Conservation (phyloP, 2,113 vertebrate genomes). For the Mesocricetus auratus region DNA sequence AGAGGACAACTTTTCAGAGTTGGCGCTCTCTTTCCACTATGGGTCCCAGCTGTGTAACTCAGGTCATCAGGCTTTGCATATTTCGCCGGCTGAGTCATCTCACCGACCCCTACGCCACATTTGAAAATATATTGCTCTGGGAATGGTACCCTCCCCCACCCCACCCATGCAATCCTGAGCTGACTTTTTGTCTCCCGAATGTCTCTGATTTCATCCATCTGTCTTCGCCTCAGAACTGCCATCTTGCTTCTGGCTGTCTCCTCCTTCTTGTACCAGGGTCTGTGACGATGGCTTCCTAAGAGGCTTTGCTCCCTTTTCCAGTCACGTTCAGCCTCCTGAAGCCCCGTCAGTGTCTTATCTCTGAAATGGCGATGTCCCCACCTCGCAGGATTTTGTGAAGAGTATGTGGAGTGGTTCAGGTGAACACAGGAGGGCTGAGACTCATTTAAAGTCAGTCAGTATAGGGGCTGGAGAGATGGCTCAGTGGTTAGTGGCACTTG, state of each 20-base stretch:
- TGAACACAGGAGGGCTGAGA: not conserved
- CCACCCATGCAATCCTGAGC: fast-evolving
- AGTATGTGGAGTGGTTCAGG: not conserved
- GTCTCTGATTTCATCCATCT: not conserved
- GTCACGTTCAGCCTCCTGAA: not conserved
- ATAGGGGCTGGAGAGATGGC: not conserved
- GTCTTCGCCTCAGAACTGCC: not conserved
- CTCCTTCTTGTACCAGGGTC: not conserved
- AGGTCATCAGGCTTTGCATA: not conserved
- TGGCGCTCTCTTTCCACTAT: not conserved
- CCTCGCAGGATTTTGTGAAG: not conserved
- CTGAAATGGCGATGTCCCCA: not conserved
- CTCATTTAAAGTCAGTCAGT: not conserved
- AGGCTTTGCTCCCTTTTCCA: not conserved
- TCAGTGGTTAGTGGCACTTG: not conserved
- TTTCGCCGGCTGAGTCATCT: not conserved
- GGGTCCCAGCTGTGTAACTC: not conserved
- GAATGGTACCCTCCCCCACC: not conserved
- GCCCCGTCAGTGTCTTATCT: not conserved
- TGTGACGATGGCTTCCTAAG: not conserved
- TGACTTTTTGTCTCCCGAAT: not conserved
- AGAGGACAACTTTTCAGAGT: not conserved
- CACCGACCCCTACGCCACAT: not conserved
- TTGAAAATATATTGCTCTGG: not conserved
- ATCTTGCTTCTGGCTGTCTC: not conserved